Conservation (phyloP, 2,113 vertebrate species). For the Grallaria varia region DNA sequence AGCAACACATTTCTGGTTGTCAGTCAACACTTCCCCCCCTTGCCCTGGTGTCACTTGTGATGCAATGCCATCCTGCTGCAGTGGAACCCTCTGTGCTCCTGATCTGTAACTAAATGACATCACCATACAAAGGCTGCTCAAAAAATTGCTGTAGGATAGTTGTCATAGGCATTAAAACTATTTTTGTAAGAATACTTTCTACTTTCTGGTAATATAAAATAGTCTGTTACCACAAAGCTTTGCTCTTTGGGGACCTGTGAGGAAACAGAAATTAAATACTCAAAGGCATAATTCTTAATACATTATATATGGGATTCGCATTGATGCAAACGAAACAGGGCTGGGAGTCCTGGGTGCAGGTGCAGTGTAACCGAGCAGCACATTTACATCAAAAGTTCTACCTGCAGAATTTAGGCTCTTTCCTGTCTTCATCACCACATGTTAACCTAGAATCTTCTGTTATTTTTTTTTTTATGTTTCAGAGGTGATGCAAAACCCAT, state of each 20-base stretch:
- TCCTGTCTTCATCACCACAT: background rate
- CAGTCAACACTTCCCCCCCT: background rate
- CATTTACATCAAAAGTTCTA: background rate
- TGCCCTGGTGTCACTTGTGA: background rate
- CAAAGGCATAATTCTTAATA: background rate
- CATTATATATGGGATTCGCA: background rate
- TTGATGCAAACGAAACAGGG: background rate
- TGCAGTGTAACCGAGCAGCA: background rate
- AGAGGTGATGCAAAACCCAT: background rate
- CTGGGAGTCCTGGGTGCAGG: background rate
- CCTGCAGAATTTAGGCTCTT: background rate
- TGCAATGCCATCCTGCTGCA: constrained; percentile 12
- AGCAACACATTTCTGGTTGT: constrained; percentile 27
- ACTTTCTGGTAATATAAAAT: background rate
- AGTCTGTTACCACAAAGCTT: background rate
- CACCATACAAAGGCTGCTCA: background rate
- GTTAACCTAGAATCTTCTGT: background rate
- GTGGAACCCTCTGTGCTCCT: background rate
- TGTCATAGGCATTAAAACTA: background rate
- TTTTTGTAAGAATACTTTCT: background rate
- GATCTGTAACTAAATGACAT: background rate
- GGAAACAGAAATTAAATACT: background rate
- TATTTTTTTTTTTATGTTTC: background rate
- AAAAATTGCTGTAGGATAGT: background rate
- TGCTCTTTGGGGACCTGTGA: background rate